Conservation (phyloP, 2,888 invertebrate species). For the Disparrhopalites patrizii region DNA sequence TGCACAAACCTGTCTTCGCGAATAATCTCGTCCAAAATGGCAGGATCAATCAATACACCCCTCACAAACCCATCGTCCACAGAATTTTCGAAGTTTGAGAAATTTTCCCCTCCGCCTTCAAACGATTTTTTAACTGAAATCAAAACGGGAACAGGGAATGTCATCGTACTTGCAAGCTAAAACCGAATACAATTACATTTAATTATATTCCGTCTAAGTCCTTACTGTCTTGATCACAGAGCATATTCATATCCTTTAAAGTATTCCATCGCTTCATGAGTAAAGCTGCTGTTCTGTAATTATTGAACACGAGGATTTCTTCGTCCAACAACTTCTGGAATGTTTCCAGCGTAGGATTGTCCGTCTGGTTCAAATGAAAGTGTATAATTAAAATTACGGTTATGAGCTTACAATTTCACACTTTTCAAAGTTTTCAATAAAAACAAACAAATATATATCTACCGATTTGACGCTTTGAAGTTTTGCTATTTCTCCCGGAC, state of each 20-base stretch:
- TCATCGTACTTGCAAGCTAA: neutral
- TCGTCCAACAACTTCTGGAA: slow-evolving; percentile 69
- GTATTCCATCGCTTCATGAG: slow-evolving; percentile 86
- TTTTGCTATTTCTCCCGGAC: slow-evolving; percentile 81
- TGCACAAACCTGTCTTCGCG: slow-evolving; percentile 17
- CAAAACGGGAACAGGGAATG: neutral
- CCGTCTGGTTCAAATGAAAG: slow-evolving; percentile 10
- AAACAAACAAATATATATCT: slow-evolving; percentile 49
- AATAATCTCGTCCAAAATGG: slow-evolving; percentile 19
- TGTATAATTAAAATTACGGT: neutral
- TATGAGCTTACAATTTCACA: neutral
- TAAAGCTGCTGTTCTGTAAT: slow-evolving; percentile 78
- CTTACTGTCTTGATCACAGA: slow-evolving; percentile 79
- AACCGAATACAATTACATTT: slow-evolving; percentile 11
- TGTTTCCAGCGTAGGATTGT: slow-evolving; percentile 7
- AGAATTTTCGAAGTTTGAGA: slow-evolving; percentile 89
- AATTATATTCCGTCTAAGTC: neutral
- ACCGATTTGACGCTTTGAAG: slow-evolving; percentile 76
- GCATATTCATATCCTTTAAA: slow-evolving; percentile 82
- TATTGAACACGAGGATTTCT: slow-evolving; percentile 80
- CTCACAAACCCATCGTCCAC: slow-evolving; percentile 64
- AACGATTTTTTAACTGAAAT: slow-evolving; percentile 40
- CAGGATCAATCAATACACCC: slow-evolving; percentile 20
- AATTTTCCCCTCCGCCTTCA: slow-evolving; percentile 52
- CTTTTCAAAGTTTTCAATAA: neutral